Conservation (phyloP, 2,113 vertebrate species). For the Ardeotis arabs region DNA sequence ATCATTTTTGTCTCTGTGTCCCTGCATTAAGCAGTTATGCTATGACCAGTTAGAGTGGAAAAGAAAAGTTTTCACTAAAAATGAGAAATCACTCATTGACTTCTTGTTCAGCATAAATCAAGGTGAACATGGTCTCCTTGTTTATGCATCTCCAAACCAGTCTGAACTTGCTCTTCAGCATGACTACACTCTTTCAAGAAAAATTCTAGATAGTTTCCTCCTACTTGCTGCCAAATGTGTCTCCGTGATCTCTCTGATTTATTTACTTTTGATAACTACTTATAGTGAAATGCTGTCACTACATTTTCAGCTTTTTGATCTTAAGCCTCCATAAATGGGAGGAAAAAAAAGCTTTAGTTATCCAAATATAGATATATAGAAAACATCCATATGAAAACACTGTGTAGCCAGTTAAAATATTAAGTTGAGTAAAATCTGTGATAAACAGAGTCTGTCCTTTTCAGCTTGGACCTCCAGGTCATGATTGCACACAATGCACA, state of each 20-base stretch:
- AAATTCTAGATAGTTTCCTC: not conserved
- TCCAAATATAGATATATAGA: not conserved
- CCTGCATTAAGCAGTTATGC: not conserved
- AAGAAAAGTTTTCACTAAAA: not conserved
- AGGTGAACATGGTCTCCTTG: not conserved
- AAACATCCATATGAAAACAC: not conserved
- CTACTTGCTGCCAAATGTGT: not conserved
- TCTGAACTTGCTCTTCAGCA: slow-evolving; percentile 10
- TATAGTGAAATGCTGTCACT: not conserved
- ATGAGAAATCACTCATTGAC: not conserved
- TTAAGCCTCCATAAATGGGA: not conserved
- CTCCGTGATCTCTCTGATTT: not conserved
- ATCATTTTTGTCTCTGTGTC: not conserved
- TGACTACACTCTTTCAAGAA: not conserved
- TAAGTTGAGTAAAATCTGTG: not conserved
- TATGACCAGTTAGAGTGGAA: not conserved
- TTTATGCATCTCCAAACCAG: not conserved
- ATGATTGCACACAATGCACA: not conserved
- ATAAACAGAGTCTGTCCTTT: not conserved
- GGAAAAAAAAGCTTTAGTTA: not conserved
- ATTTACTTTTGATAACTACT: not conserved
- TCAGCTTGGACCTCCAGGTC: not conserved
- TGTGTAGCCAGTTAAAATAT: not conserved
- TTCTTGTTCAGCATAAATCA: not conserved
- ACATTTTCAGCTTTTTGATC: not conserved